Evolutionary conservation across 2,888 invertebrate genomes (phyloP).

Genomic region (Caenorhabditis angaria): DNA sequence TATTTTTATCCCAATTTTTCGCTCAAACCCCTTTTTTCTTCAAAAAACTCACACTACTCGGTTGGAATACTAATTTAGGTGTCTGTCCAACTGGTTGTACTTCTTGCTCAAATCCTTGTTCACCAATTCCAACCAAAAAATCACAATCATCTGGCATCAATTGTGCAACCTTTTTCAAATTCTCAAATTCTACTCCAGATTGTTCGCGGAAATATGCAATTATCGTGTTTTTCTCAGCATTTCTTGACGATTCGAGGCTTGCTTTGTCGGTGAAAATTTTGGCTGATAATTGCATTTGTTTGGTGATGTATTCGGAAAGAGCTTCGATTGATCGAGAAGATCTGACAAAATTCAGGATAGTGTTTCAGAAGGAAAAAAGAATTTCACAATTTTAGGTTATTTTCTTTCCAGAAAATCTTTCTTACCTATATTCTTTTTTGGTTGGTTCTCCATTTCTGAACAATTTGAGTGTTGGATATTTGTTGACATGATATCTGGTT

Average conservation of each 20-base stretch:
- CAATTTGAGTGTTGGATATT: slow-evolving; percentile 96
- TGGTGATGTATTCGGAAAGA: slow-evolving; percentile 85
- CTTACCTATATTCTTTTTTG: slow-evolving; percentile 74
- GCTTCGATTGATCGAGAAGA: slow-evolving; percentile 89
- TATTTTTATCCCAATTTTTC: too few species aligned
- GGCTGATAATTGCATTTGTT: slow-evolving; percentile 87
- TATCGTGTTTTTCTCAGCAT: slow-evolving; percentile 78
- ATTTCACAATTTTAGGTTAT: not conserved
- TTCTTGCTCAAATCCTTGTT: slow-evolving; percentile 41
- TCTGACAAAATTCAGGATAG: slow-evolving; percentile 41
- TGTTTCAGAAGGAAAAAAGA: not conserved
- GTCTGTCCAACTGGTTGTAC: slow-evolving; percentile 27
- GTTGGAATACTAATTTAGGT: slow-evolving; percentile 33
- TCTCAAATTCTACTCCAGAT: slow-evolving; percentile 83
- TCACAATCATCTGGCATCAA: slow-evolving; percentile 93
- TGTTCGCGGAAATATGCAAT: slow-evolving; percentile 75
- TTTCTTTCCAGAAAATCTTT: too few species aligned
- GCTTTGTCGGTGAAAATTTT: slow-evolving; percentile 79
- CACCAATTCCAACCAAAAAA: slow-evolving; percentile 89
- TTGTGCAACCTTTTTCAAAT: slow-evolving; percentile 78
- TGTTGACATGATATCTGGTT: slow-evolving; percentile 90
- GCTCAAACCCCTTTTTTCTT: too few species aligned
- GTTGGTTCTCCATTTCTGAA: slow-evolving; percentile 77
- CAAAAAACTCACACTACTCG: slow-evolving; percentile 13
- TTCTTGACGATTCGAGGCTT: slow-evolving; percentile 40